Evolutionary conservation across 2,113 vertebrate genomes (phyloP).

Genomic region (Trichomycterus rosablanca): DNA sequence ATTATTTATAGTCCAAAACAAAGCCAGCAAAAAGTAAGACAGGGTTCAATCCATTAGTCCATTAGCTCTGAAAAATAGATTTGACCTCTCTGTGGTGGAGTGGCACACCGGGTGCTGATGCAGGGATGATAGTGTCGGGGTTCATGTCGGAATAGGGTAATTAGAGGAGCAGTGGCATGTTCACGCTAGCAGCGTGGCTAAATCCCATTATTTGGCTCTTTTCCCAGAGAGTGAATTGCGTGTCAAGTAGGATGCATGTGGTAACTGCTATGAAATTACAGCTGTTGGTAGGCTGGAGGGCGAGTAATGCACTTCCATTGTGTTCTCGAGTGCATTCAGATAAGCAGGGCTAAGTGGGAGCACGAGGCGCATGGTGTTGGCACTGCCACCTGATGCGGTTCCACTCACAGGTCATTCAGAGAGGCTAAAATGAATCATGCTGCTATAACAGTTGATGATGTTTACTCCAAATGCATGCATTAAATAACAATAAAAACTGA

Average conservation of each 20-base stretch:
- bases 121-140: constrained; percentile 39
- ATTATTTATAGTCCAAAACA: constrained; percentile 19
- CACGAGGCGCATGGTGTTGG: constrained; percentile 43
- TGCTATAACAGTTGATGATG: not conserved
- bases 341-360: constrained; percentile 70
- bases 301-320: constrained; percentile 72
- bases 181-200: constrained; percentile 58
- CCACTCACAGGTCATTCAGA: not conserved
- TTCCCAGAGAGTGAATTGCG: constrained; percentile 68
- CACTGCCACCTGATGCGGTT: constrained; percentile 33
- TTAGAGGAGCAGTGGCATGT: constrained; percentile 48
- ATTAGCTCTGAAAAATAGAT: constrained; percentile 47
- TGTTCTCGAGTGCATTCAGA: constrained; percentile 75
- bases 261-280: constrained; percentile 76
- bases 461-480: no score
- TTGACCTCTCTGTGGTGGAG: constrained; percentile 45
- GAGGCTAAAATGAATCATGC: no score
- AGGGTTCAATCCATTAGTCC: constrained; percentile 47
- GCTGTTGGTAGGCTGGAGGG: constrained; percentile 62
- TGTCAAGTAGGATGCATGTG: constrained; percentile 78
- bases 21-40: constrained; percentile 24
- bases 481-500: no score
- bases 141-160: constrained; percentile 47
- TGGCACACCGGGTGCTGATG: constrained; percentile 39
- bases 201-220: constrained; percentile 76